These are phyloP conservation scores for Ectobius pallidus DNA, from an alignment of 2,888 invertebrate genomes.

Conservation along the genomic window DNA sequence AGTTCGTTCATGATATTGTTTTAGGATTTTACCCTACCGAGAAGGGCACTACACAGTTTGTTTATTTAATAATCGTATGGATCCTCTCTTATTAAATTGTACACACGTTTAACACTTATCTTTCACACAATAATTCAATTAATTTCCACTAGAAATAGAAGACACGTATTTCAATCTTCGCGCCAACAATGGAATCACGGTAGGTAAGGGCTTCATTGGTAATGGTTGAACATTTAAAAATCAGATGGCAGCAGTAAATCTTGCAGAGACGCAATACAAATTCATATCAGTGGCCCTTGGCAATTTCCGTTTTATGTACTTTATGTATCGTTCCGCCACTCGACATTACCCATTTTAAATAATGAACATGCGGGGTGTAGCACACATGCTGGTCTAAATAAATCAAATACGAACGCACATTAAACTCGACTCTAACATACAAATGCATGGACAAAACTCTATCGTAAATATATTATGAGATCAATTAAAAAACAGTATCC, in stretches of 20 bases:
- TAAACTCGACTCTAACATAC: background rate
- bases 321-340: background rate
- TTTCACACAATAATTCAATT: too few relatives aligned
- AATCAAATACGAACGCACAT: background rate
- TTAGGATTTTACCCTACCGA: too few relatives aligned
- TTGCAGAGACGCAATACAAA: background rate
- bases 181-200: too few relatives aligned
- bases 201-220: background rate
- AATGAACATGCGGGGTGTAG: background rate
- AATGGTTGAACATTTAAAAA: background rate
- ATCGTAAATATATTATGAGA: background rate
- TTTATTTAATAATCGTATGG: too few relatives aligned
- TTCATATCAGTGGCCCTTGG: background rate
- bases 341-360: background rate
- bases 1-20: too few relatives aligned
- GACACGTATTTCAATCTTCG: too few relatives aligned
- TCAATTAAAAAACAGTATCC: background rate
- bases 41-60: too few relatives aligned
- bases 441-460: background rate
- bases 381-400: background rate
- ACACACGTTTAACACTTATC: too few relatives aligned
- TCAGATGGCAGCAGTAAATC: background rate
- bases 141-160: too few relatives aligned
- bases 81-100: too few relatives aligned
- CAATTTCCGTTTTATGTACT: background rate